phyloP scores from a whole-genome alignment of 2,113 vertebrate genomes.

The Paedocypris sp. region DNA sequence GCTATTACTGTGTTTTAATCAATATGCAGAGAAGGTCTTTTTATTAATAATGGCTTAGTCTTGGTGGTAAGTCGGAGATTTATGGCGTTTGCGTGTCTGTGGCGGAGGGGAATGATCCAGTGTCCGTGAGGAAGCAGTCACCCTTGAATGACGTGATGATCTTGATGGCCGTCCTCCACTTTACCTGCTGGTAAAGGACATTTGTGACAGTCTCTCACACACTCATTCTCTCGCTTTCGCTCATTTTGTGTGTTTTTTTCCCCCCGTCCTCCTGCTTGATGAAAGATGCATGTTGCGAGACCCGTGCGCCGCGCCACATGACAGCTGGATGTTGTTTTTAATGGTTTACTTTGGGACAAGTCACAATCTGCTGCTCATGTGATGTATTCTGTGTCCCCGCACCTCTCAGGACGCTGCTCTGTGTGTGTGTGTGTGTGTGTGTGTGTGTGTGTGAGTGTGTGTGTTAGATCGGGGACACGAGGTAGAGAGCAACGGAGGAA shows the following conservation, averaged over 20 bases:
- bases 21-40: neutral
- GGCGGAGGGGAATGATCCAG: no score
- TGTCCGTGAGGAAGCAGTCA: neutral
- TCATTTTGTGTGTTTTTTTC: neutral
- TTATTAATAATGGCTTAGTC: neutral
- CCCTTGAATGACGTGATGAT: neutral
- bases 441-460: neutral
- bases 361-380: constrained; percentile 1
- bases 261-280: neutral
- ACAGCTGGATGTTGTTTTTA: constrained; percentile 14
- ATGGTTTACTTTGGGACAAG: constrained; percentile 14
- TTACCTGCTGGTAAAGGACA: neutral
- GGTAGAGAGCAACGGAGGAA: neutral
- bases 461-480: neutral
- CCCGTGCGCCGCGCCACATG: neutral
- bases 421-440: neutral
- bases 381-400: neutral
- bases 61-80: neutral
- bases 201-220: constrained; percentile 1
- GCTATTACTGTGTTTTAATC: no score
- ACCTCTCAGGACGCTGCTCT: neutral
- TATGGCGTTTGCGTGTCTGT: neutral
- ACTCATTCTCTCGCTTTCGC: neutral
- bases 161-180: neutral
- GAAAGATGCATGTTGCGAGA: constrained; percentile 3